phyloP scores from a whole-genome alignment of 2,113 vertebrate species.

The Crotophaga sulcirostris region DNA sequence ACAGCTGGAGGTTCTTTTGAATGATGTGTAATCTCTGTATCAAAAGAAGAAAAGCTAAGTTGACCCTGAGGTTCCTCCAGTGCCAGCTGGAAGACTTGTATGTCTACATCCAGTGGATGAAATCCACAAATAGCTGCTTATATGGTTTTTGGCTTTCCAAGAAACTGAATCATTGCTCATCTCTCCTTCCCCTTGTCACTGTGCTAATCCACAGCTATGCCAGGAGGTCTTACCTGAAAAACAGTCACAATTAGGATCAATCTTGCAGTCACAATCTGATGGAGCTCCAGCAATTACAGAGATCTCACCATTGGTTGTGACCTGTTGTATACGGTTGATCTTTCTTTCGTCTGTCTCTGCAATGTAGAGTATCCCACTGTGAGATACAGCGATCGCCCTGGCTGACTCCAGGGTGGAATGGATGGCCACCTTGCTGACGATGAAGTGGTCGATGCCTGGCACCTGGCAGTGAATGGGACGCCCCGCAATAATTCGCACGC shows the following conservation, averaged over 20 bases:
- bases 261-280: slow-evolving; percentile 98
- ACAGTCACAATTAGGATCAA: slow-evolving; percentile 97
- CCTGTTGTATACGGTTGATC: slow-evolving; percentile 96
- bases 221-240: slow-evolving; percentile 84
- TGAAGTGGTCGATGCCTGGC: slow-evolving; percentile 89
- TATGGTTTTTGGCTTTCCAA: neutral
- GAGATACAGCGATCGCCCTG: slow-evolving; percentile 91
- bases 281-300: slow-evolving; percentile 90
- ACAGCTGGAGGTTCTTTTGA: neutral
- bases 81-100: neutral
- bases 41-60: neutral
- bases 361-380: slow-evolving; percentile 92
- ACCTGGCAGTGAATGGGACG: slow-evolving; percentile 98
- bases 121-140: neutral
- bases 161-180: neutral
- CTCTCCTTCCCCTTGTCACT: neutral
- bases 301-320: slow-evolving; percentile 95
- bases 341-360: slow-evolving; percentile 95
- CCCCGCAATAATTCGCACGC: slow-evolving; percentile 92
- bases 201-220: neutral
- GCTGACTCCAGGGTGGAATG: slow-evolving; percentile 91
- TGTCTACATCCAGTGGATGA: neutral
- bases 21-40: neutral
- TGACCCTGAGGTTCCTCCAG: neutral
- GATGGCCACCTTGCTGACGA: slow-evolving; percentile 90